Evolutionary conservation across 2,113 vertebrate species (phyloP).

Genomic region (Gallinago media): DNA sequence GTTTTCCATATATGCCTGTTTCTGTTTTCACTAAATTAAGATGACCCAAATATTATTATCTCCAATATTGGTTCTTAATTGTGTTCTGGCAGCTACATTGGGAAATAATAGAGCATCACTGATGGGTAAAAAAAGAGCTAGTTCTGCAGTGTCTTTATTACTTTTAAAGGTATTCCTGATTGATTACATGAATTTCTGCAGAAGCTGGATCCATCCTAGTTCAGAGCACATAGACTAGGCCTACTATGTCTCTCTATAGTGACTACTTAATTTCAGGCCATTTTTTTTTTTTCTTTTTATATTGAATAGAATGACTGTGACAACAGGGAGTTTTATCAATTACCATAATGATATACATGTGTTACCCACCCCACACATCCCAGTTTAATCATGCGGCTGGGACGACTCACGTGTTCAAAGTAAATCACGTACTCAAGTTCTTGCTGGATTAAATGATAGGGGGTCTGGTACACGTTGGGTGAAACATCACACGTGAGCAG

Average conservation of each 20-base stretch:
- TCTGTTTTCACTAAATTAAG: background rate
- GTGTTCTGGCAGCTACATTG: background rate
- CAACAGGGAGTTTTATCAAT: background rate
- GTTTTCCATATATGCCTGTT: background rate
- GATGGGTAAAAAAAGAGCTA: background rate
- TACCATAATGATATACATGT: background rate
- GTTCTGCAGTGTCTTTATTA: background rate
- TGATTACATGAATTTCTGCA: background rate
- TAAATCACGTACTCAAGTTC: background rate
- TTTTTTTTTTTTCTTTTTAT: background rate
- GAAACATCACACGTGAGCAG: background rate
- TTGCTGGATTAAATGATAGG: background rate
- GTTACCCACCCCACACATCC: background rate
- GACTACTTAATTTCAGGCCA: background rate
- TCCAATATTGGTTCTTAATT: background rate
- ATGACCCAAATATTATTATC: background rate
- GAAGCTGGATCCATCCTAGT: background rate
- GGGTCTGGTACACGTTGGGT: background rate
- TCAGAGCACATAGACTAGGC: background rate
- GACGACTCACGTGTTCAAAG: background rate
- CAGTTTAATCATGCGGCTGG: background rate
- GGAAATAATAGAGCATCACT: background rate
- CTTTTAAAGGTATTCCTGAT: background rate
- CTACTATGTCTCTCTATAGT: background rate
- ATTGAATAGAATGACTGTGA: background rate